phyloP scores from a whole-genome alignment of 1,140 invertebrate genomes.

The Oncopodura yosiiana region DNA sequence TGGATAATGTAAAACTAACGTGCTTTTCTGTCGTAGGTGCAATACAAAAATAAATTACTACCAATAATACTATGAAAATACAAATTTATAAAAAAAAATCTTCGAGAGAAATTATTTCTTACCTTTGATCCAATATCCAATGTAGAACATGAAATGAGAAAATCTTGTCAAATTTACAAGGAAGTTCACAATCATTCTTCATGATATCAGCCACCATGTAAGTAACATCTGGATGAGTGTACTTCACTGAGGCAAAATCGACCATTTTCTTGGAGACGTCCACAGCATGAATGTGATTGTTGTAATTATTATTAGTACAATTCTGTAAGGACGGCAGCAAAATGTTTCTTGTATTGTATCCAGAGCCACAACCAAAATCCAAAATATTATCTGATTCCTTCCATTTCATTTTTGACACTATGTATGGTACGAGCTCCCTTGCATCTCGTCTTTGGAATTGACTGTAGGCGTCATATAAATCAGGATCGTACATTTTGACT shows the following conservation, averaged over 20 bases:
- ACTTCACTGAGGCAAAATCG: constrained; percentile 29
- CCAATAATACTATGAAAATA: too few relatives aligned
- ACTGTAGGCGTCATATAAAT: constrained; percentile 34
- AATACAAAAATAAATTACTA: too few relatives aligned
- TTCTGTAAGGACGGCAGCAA: constrained; percentile 16
- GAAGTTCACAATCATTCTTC: constrained; percentile 25
- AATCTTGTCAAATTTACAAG: constrained; percentile 33
- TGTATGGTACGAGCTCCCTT: constrained; percentile 30
- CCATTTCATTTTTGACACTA: constrained; percentile 28
- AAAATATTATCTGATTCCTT: constrained; percentile 18
- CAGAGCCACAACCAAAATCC: constrained; percentile 35
- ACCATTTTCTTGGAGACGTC: constrained; percentile 34
- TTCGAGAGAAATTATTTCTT: too few relatives aligned
- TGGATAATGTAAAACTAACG: too few relatives aligned
- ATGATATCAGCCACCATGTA: constrained; percentile 32
- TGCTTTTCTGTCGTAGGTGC: too few relatives aligned
- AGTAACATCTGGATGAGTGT: constrained; percentile 21
- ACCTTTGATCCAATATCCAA: constrained; percentile 34
- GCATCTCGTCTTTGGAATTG: constrained; percentile 29
- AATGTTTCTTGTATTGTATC: constrained; percentile 31
- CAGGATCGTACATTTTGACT: constrained; percentile 34
- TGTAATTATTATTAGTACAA: background rate
- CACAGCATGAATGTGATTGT: constrained; percentile 15
- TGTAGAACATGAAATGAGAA: constrained; percentile 34
- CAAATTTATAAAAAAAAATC: too few relatives aligned